Conservation (phyloP, 2,888 invertebrate genomes). For the Linnaemya vulpina region DNA sequence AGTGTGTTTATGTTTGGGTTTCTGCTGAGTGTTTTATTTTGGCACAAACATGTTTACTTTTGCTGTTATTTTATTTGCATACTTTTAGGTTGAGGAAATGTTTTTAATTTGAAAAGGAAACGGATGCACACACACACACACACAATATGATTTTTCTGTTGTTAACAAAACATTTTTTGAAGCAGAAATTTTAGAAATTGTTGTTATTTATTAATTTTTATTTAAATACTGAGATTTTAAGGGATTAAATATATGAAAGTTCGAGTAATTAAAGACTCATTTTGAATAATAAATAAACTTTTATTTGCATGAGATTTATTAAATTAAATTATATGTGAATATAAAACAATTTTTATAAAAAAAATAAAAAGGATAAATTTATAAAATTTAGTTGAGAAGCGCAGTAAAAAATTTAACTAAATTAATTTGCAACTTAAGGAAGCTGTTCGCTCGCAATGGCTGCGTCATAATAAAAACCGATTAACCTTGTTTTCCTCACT, state of each 20-base stretch:
- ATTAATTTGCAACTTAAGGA: too few relatives aligned
- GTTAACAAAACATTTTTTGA: neutral
- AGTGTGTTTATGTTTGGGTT: neutral
- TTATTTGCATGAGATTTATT: neutral
- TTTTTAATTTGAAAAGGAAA: conserved; percentile 12
- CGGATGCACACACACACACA: neutral
- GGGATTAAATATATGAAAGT: neutral
- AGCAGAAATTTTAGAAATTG: neutral
- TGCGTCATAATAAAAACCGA: too few relatives aligned
- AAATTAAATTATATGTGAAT: neutral
- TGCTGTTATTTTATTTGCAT: neutral
- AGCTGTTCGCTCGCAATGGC: too few relatives aligned
- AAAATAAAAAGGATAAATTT: neutral
- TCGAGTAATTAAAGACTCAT: neutral
- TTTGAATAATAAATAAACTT: neutral
- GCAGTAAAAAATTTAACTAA: too few relatives aligned
- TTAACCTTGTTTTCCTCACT: too few relatives aligned
- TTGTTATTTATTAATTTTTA: neutral
- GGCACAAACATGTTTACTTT: neutral
- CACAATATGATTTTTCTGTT: neutral
- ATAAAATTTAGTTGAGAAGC: too few relatives aligned
- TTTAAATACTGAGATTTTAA: neutral
- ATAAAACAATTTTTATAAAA: neutral
- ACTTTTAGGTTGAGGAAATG: conserved; percentile 11
- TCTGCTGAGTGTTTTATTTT: neutral